Base-by-base conservation (phyloP, 2,888 invertebrate species). In the Pseudanteris insignis region DNA sequence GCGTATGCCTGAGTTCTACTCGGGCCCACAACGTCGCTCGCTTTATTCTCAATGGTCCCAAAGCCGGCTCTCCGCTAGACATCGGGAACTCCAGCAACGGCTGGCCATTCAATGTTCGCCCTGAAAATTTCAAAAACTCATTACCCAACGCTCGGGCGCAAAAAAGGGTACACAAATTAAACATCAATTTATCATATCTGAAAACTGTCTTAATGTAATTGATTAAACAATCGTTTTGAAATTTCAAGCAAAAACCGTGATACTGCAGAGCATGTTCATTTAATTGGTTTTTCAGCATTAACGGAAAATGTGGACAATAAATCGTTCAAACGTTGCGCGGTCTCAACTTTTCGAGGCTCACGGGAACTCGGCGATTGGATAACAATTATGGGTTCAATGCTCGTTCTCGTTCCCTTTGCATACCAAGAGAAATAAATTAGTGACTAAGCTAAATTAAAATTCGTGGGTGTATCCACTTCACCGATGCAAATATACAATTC, bases 21-120 rank as follows among this genome's bases (percentile, higher is more conserved):
- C 86, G 83, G 62, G 88, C 86, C 88, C 93, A 91, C 66, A 94
- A 85, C 68, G 88, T 88, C 21, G 93, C 93, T 65, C 88, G 87
- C 67, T 88, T 87, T 67, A 94, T 90, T 67, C 86, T 84, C 67
- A 91, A 83, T 1, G 78, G 79, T 68, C 88, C 89, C 69, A 83
- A 81, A 54, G 79, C 81, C 46, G 81, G 81, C 68, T 80, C 81
- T 41, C 79, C 80, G 60, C 82, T 84, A 48, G 85, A 83, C 73
- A 90, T 87, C 48, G 90, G 87, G 82, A 94, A 94, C 81, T 94
- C 92, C 70, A 94, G 85, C 70, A 94, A 83, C 53, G 90, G 88
- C 81, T 94, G 93, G 41, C 91, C 90, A 78, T 93, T 93, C 72
- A 92, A 84, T 74, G 88, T 87, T 70, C 88, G 87, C 72, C 94